Percentiles rank a stretch among this genome's conserved stretches.
Evolutionary conservation across 2,888 invertebrate species (phyloP).

Genomic region (Erebia aethiops): DNA sequence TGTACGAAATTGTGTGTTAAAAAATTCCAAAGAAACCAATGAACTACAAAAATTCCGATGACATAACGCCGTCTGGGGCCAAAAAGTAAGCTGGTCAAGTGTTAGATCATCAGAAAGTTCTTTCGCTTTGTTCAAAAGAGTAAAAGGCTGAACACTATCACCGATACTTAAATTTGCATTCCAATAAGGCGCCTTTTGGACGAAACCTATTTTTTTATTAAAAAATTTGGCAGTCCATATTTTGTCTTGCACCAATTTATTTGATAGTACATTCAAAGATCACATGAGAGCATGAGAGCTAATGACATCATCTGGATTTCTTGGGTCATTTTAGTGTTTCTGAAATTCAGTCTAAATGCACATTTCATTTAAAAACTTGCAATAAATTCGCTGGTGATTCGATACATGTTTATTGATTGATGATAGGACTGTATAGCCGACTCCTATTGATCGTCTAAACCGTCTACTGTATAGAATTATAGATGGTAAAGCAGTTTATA

Average conservation of each 20-base stretch:
- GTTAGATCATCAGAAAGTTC: slow-evolving; percentile 27
- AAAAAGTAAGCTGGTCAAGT: slow-evolving; percentile 18
- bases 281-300: no score
- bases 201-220: neutral
- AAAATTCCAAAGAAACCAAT: slow-evolving; percentile 23
- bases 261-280: no score
- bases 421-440: no score
- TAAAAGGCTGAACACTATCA: slow-evolving; percentile 17
- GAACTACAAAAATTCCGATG: slow-evolving; percentile 28
- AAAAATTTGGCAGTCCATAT: neutral
- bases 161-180: slow-evolving; percentile 23
- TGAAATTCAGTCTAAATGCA: no score
- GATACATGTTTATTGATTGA: neutral
- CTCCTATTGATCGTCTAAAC: no score
- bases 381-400: neutral
- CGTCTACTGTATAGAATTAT: no score
- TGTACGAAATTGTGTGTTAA: slow-evolving; percentile 14
- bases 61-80: slow-evolving; percentile 24
- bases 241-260: neutral
- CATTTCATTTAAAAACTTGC: neutral
- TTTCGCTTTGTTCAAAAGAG: slow-evolving; percentile 19
- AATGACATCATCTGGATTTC: neutral
- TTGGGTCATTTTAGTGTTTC: neutral
- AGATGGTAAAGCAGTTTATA: neutral
- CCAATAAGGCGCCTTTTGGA: neutral